Base-by-base conservation (phyloP, 2,113 vertebrate species). In the Colistium nudipinnis region DNA sequence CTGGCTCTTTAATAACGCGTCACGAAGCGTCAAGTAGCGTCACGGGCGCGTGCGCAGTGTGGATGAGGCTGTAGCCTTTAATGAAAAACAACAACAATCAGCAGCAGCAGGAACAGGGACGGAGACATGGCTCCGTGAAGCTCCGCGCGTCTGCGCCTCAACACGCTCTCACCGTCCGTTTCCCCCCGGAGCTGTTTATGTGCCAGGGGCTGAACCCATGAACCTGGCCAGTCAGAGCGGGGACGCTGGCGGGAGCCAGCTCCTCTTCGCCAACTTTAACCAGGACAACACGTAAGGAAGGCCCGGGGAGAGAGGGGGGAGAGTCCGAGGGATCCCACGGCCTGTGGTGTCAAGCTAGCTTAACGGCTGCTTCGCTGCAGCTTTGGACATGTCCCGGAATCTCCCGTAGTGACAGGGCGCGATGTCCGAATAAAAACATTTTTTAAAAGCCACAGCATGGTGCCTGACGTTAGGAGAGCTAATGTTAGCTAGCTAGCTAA, bases 241-340 rank as follows among this genome's bases (percentile, higher is more conserved):
- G 87, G 97, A 99, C 86, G 94, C 95, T 84, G 96, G 96, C 90
- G 94, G 94, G 62, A 93, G 94, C 94, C 96, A 97, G 94, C 95
- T 99, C 83, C 95, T 98, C 78, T 98, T 99, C 93, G 97, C 97
- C 90, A 99, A 98, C 95, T 99, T 99, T 86, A 99, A 99, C 93
- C 97, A 99, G 93, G 96, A 99, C 86, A 96, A 96, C 95, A 99
- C 96, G 97, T 99, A 96, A 96, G 97, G 78, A 87, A 59, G 73
- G 87, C 62, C 85, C 76, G 80, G 65, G 70, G 76, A 64, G 65
- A 66, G 76, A 64, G 77, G 53, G 52, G 74, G 20, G 53, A 51
- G 75, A 22, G 80, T 65, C 19, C 35, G 72, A 60, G n/a, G 74
- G 72, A 44, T 30, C 76, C 51, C 64, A 20, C 12, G 82, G 71